A percentile compares a stretch with the other conserved stretches of the same genome.
These are phyloP conservation scores for Sycophila texana DNA, from an alignment of 2,888 invertebrate genomes.

Conservation along the genomic window DNA sequence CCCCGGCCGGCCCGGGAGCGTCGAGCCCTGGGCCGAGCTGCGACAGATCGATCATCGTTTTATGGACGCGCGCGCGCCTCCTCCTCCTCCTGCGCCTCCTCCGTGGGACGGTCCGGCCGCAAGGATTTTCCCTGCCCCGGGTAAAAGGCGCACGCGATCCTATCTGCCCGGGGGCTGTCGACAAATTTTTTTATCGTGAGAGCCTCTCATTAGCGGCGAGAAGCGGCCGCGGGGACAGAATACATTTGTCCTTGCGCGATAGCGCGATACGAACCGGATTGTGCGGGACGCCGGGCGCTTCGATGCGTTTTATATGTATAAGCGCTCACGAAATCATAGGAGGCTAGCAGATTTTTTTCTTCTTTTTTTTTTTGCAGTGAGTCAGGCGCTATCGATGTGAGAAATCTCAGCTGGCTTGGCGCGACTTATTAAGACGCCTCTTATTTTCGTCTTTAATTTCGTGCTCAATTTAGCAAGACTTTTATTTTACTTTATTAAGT, in stretches of 20 bases:
- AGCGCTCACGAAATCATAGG: neutral
- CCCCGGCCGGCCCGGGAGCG: neutral
- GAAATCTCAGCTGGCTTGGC: neutral
- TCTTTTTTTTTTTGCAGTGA: neutral
- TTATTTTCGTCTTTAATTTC: too few relatives aligned
- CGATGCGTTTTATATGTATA: neutral
- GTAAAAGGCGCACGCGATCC: slow-evolving; percentile 10
- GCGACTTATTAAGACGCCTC: neutral
- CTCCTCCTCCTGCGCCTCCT: neutral
- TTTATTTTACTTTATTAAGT: too few relatives aligned
- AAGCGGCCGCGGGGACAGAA: neutral
- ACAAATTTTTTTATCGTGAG: slow-evolving; percentile 37
- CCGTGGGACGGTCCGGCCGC: neutral
- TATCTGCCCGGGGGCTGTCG: slow-evolving; percentile 35
- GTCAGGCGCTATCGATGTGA: neutral
- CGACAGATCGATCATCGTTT: slow-evolving; percentile 56
- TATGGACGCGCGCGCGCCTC: slow-evolving; percentile 23
- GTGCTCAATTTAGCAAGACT: too few relatives aligned
- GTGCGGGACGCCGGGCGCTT: neutral
- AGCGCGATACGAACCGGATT: neutral
- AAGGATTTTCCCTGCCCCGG: slow-evolving; percentile 27
- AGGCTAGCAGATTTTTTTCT: neutral
- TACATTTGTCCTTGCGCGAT: slow-evolving; percentile 13
- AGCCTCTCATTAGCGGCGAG: neutral
- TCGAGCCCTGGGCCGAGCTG: neutral